Evolutionary conservation across 2,888 invertebrate genomes (phyloP).

Genomic region (Chrysotoxum bicinctum): DNA sequence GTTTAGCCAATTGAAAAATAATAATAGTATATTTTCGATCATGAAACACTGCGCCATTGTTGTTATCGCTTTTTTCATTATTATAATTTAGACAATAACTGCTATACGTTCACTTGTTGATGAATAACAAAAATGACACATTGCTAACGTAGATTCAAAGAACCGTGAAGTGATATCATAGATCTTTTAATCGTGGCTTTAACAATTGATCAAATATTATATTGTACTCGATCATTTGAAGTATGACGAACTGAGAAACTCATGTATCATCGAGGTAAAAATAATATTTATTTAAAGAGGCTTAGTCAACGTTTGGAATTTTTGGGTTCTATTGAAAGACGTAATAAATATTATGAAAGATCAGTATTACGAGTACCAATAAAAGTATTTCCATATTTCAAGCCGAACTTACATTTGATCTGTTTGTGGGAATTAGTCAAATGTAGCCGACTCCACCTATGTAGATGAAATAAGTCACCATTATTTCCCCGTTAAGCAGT

Average conservation of each 20-base stretch:
- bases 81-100: background rate
- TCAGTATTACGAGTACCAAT: background rate
- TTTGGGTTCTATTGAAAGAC: background rate
- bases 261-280: background rate
- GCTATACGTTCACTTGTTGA: constrained; percentile 1
- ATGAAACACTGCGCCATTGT: too few species aligned
- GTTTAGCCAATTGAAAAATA: background rate
- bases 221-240: constrained; percentile 6
- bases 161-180: constrained; percentile 35
- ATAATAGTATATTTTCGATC: background rate
- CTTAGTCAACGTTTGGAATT: background rate
- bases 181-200: constrained; percentile 12
- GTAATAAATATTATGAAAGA: background rate
- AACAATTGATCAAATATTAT: constrained; percentile 23
- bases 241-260: constrained; percentile 2
- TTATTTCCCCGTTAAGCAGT: too few species aligned
- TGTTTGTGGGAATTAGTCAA: too few species aligned
- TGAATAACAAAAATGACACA: constrained; percentile 45
- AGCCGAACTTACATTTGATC: too few species aligned
- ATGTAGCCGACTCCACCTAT: too few species aligned
- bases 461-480: too few species aligned
- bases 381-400: background rate
- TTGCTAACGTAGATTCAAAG: constrained; percentile 20
- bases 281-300: background rate
- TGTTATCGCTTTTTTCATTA: background rate